Base-by-base conservation (phyloP, 2,888 invertebrate genomes). In the Drosophila nr. fundita region DNA sequence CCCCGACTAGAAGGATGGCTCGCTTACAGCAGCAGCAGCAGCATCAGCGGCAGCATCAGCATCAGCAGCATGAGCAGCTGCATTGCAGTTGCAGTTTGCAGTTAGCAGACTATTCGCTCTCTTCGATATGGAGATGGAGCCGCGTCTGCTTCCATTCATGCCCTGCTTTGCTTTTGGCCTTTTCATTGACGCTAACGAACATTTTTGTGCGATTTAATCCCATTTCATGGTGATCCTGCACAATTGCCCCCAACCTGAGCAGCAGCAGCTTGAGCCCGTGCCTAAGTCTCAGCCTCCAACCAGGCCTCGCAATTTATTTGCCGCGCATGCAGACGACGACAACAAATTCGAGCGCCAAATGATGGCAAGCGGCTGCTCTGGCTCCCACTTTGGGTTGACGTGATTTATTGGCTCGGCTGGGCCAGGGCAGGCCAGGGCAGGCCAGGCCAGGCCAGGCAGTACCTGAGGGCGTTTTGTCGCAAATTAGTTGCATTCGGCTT, bases 171-270 rank as follows among this genome's bases (percentile, higher is more conserved):
- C 85, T 86, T 89, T 90, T 83, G 75, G 83, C 82, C 89, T 80
- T 86, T 87, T 89, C 87, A 89, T 90, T 88, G 83, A 82, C 83
- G 90, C 90, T 90, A 90, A 91, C 87, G 91, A 91, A 87, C 89
- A 81, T 89, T 90, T 90, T 91, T 92, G 87, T 89, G 91, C 90
- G 91, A 91, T 90, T 91, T 92, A 92, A 92, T 92, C 92, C 92
- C 83, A 91, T 92, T 92, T 92, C 92, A 92, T 91, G 92, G 92
- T 91, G 91, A 91, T 91, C 91, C 89, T 82, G 76, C 81, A 82
- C 80, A 79, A 83, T 80, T 80, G 81, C 76, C 76, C 62, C 63
- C 34, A 67, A 66, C 68, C 38, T 29, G 34, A 18, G 65, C 70
- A 40, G 45, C 45, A 40, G 40, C 55, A 58, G 50, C 30, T 48